Evolutionary conservation across 2,888 invertebrate species (phyloP).

Genomic region (Eupithecia exiguata): DNA sequence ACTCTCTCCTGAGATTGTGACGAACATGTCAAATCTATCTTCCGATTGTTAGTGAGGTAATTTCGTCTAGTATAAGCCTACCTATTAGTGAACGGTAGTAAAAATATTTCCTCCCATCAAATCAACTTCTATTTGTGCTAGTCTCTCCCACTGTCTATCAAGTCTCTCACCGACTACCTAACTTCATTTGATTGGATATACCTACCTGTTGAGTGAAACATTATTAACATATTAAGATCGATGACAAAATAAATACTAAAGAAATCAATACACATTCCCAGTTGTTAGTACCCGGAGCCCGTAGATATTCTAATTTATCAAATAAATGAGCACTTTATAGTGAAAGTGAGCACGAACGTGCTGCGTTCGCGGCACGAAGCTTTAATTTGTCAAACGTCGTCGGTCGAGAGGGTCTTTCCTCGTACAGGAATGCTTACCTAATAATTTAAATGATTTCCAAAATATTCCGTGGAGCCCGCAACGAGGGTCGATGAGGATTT

Average conservation of each 20-base stretch:
- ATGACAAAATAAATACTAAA: slow-evolving; percentile 10
- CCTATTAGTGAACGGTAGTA: background rate
- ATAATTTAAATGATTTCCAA: slow-evolving; percentile 37
- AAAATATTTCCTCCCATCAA: background rate
- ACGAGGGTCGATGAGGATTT: slow-evolving; percentile 38
- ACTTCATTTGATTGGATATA: background rate
- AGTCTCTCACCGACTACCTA: background rate
- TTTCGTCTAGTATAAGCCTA: background rate
- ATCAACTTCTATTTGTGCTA: background rate
- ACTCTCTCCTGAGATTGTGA: slow-evolving; percentile 7
- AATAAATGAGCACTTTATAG: slow-evolving; percentile 60
- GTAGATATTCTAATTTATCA: slow-evolving; percentile 49
- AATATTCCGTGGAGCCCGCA: slow-evolving; percentile 33
- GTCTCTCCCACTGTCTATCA: background rate
- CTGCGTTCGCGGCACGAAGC: slow-evolving; percentile 54
- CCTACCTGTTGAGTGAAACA: background rate
- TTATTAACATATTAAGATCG: background rate
- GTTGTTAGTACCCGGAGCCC: slow-evolving; percentile 31
- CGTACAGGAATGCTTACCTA: slow-evolving; percentile 34
- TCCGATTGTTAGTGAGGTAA: background rate
- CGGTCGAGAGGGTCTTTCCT: slow-evolving; percentile 45
- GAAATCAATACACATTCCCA: slow-evolving; percentile 31
- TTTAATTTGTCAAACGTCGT: slow-evolving; percentile 58
- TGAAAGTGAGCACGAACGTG: slow-evolving; percentile 57
- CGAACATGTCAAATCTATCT: slow-evolving; percentile 16